Evolutionary conservation across 2,113 vertebrate species (phyloP).

Genomic region (Conger conger): DNA sequence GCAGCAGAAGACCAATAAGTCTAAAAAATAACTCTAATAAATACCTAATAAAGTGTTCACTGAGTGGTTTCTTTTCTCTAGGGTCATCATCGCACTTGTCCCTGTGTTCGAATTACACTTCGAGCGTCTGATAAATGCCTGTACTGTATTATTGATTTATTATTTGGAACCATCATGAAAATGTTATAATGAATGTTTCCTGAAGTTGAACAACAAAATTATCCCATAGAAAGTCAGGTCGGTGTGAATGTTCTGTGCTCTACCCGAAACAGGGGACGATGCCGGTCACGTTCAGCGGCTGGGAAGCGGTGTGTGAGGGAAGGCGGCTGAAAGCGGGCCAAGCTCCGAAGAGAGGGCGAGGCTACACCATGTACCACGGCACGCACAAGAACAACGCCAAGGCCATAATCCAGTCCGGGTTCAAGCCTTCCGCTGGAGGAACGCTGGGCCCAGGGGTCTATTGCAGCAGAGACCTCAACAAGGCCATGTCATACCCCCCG

Average conservation of each 20-base stretch:
- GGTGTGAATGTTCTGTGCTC: neutral
- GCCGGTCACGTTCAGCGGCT: slow-evolving; percentile 45
- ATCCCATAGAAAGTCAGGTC: no score
- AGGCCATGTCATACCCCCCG: slow-evolving; percentile 45
- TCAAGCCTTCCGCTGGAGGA: slow-evolving; percentile 41
- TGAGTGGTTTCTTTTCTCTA: no score
- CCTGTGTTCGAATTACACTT: no score
- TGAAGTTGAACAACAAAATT: no score
- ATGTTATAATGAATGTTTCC: no score
- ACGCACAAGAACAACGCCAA: slow-evolving; percentile 43
- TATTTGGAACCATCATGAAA: no score
- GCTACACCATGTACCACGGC: slow-evolving; percentile 55
- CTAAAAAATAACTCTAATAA: no score
- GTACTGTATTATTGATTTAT: no score
- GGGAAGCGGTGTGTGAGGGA: slow-evolving; percentile 35
- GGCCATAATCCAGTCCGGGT: slow-evolving; percentile 46
- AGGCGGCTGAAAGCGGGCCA: slow-evolving; percentile 46
- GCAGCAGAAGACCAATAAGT: no score
- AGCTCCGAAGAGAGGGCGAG: slow-evolving; percentile 37
- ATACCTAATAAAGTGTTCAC: no score
- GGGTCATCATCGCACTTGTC: no score
- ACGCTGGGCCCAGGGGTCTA: slow-evolving; percentile 51
- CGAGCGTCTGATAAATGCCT: no score
- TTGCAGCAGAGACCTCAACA: slow-evolving; percentile 49
- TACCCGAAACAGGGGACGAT: slow-evolving; percentile 20